A percentile compares a stretch with the other conserved stretches of the same genome.
Evolutionary conservation across 2,797 vertebrate genomes (phyloP).

Genomic region (Rhinoraja longicauda): DNA sequence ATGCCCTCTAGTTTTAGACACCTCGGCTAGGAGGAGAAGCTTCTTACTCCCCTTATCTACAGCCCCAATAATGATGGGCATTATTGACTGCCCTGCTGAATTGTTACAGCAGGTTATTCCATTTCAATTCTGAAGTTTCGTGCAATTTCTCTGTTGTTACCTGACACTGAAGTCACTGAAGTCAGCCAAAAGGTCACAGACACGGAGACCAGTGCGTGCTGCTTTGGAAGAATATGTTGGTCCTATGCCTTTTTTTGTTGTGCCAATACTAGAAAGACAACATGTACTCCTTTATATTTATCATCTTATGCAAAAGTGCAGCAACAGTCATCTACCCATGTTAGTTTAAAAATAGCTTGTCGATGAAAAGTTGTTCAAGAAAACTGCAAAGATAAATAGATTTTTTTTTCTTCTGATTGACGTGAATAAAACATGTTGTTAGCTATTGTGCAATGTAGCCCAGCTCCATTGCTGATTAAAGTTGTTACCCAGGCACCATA

Average conservation of each 20-base stretch:
- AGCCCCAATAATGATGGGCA: background rate
- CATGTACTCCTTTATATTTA: background rate
- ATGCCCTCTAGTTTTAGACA: no score
- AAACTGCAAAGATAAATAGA: background rate
- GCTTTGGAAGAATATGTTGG: conserved; percentile 95
- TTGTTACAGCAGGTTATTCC: background rate
- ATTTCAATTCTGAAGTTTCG: background rate
- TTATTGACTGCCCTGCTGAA: no score
- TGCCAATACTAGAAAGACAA: conserved; percentile 75
- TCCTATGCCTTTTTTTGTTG: conserved; percentile 96
- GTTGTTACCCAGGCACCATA: background rate
- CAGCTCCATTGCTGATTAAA: background rate
- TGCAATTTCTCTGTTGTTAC: conserved; percentile 50
- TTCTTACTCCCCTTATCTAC: no score
- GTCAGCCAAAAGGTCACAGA: conserved; percentile 91
- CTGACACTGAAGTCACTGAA: conserved; percentile 86
- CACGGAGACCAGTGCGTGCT: conserved; percentile 83
- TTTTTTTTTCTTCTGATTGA: background rate
- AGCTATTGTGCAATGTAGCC: background rate
- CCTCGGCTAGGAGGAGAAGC: no score
- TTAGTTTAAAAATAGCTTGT: background rate
- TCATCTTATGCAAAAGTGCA: background rate
- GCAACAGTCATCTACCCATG: background rate
- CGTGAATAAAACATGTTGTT: background rate
- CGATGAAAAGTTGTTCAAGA: background rate